Base-by-base conservation (phyloP, 1,140 invertebrate species). In the Diorhabda sublineata region DNA sequence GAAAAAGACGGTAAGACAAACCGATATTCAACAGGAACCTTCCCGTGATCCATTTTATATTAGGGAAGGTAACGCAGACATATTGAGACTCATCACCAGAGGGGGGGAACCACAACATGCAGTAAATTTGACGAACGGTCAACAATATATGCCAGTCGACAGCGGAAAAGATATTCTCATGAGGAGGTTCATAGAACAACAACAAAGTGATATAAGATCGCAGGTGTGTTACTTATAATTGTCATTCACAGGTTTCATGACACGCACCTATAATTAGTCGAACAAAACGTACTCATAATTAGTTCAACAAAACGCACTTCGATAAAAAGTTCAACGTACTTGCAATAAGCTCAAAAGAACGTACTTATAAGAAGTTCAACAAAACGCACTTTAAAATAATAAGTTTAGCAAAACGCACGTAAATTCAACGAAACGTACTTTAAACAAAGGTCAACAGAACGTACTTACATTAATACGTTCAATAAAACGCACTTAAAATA, bases 31-130 rank as follows among this genome's bases (percentile, higher is more conserved):
- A 42, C 64, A 73, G 9, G 76, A 76, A 62, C 64, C 59, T 11
- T 84, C 83, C 26, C 81, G 90, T 52, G 90, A 92, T 73, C 89
- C 90, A 73, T 87, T 93, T n/a, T 79, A 91, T 76, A 91, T 91
- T 42, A 87, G 91, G 75, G 91, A 93, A 76, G 92, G 92, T 0
- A 92, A 92, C 74, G 89, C 91, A 2, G 92, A 93, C 82, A 91
- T 94, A 62, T 81, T 94, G 58, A 83, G 91, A 70, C 81, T 94
- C n/a, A 88, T 92, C 43, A 92, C 91, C 0, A 84, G 91, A 75
- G 90, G 89, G 7, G 84, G 87, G 69, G 84, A 86, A 11, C 71
- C 83, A 76, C 71, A 79, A 61, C 9, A 74, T 64, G 61, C 76
- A 62, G 47, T 77, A 42, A 78, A 74, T 59, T 42, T 82, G 73